A percentile compares a stretch with the other conserved stretches of the same genome.
phyloP scores from a whole-genome alignment of 2,113 vertebrate species.

The Pipa parva region DNA sequence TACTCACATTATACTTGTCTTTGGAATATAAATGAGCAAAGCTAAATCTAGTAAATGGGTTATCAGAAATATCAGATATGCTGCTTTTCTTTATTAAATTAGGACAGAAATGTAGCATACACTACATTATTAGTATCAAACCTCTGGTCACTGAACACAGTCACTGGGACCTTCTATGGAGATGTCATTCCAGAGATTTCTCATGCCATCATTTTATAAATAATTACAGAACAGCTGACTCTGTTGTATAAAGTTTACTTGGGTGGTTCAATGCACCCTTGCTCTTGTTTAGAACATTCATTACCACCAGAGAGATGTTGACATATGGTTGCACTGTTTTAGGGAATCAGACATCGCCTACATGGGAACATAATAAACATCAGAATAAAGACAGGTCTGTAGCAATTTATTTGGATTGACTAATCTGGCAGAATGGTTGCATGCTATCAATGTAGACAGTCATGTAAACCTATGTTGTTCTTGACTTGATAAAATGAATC shows the following conservation, averaged over 20 bases:
- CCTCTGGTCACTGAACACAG: conserved; percentile 54
- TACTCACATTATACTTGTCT: too few relatives aligned
- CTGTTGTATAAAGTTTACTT: conserved; percentile 99
- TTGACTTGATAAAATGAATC: too few relatives aligned
- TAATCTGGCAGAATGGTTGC: conserved; percentile 76
- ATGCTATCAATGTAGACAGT: conserved; percentile 72
- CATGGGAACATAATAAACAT: conserved; percentile 97
- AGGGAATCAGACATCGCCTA: conserved; percentile 86
- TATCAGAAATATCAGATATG: too few relatives aligned
- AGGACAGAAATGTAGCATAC: too few relatives aligned
- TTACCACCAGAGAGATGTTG: conserved; percentile 98
- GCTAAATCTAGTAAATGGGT: too few relatives aligned
- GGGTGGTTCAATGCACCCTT: conserved; percentile 96
- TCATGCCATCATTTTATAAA: conserved; percentile 95
- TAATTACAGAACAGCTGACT: conserved; percentile 99
- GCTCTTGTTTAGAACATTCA: conserved; percentile 96
- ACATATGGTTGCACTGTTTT: conserved; percentile 91
- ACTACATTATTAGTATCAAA: too few relatives aligned
- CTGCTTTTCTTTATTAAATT: too few relatives aligned
- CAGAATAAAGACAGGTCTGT: conserved; percentile 97
- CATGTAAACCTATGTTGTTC: conserved; percentile 67
- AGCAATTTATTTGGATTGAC: conserved; percentile 74
- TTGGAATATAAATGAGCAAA: too few relatives aligned
- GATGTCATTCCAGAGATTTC: conserved; percentile 82
- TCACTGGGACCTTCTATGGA: conserved; percentile 69